Conservation (phyloP, 1,140 invertebrate species). For the Chironomus tepperi region DNA sequence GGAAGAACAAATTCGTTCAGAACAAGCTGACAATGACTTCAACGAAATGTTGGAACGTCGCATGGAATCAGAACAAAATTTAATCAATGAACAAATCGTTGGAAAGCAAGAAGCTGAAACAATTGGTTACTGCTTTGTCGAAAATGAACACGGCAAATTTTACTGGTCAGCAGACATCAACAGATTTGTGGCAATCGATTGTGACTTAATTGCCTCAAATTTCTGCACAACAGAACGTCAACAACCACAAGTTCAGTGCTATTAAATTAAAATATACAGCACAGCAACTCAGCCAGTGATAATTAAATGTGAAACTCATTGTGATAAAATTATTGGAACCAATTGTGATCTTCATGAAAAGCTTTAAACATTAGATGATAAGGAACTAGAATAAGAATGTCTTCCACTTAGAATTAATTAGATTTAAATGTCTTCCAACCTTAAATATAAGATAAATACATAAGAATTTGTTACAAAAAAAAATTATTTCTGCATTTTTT, state of each 20-base stretch:
- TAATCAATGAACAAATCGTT: constrained; percentile 7
- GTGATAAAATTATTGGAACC: constrained; percentile 5
- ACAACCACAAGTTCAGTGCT: constrained; percentile 17
- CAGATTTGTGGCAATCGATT: constrained; percentile 3
- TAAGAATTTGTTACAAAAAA: too few species aligned
- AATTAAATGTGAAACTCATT: background rate
- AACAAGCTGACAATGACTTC: background rate
- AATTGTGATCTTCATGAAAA: constrained; percentile 22
- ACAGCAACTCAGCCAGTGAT: background rate
- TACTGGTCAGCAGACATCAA: background rate
- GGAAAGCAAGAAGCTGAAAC: constrained; percentile 1
- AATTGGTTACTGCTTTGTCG: constrained; percentile 12
- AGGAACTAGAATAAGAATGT: background rate
- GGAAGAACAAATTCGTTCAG: background rate
- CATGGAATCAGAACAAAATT: constrained; percentile 5
- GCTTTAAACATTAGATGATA: background rate
- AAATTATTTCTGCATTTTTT: too few species aligned
- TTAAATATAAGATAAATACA: background rate
- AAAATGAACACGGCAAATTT: constrained; percentile 18
- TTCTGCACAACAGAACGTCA: background rate
- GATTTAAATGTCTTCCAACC: constrained; percentile 11
- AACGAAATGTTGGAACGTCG: constrained; percentile 19
- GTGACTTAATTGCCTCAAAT: constrained; percentile 15
- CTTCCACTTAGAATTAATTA: constrained; percentile 16
- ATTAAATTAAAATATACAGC: background rate